Base-by-base conservation (phyloP, 2,113 vertebrate species). In the Percina caprodes region DNA sequence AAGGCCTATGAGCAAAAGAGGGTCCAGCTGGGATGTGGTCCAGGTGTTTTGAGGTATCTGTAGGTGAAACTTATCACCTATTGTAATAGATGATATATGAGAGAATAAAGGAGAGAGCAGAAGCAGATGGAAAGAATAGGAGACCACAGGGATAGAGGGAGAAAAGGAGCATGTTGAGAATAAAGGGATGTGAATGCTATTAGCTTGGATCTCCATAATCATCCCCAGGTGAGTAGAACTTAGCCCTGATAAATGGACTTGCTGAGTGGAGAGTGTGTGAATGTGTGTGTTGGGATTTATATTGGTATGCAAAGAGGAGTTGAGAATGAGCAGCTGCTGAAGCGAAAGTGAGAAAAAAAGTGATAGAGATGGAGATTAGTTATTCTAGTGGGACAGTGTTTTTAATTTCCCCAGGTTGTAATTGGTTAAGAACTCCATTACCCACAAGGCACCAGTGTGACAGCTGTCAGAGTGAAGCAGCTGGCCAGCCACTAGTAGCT, bases 351-450 rank as follows among this genome's bases (percentile, higher is more conserved):
- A 55, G 49, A 33, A 21, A 75, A 83, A 79, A 88, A 76, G 80
- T 77, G 84, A 91, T 80, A 79, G 86, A 69, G 81, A 80, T 78
- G 62, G 77, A 88, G 86, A 92, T 91, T 85, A 90, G 88, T 85
- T 83, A 67, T 67, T 91, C 91, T 86, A 70, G 70, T 83, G 86
- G 91, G 90, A 88, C 84, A 82, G 77, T 89, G 77, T 88, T 92
- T 91, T 92, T 93, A 92, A 94, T 94, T 94, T 94, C 92, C 91
- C 92, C 62, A 74, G 92, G 84, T 86, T 91, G 88, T 90, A 91
- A 92, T 92, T 93, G 92, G 88, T 92, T 93, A 92, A 88, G 88
- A 92, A 93, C 92, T 92, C 83, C 88, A 90, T 94, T 94, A 93
- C 91, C 92, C 91, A 92, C 21, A 91, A 91, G 91, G 86, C 92